Percentiles rank a stretch among this genome's conserved stretches.
These are phyloP conservation scores for Sakesphorus luctuosus DNA, from an alignment of 2,113 vertebrate genomes.

Conservation along the genomic window DNA sequence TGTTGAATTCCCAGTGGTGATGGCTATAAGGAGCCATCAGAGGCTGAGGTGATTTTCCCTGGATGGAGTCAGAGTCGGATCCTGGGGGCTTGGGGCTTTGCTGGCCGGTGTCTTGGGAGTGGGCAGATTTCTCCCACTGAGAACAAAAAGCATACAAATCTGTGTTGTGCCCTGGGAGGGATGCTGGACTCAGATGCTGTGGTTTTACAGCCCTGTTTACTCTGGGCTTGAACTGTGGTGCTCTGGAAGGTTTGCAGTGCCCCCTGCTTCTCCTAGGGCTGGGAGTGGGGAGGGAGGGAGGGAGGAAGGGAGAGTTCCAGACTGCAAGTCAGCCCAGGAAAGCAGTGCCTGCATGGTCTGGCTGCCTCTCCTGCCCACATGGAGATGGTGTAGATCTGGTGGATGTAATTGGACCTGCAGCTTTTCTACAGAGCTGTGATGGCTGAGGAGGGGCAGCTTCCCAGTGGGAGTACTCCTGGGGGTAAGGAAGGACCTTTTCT, in stretches of 20 bases:
- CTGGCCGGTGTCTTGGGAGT: neutral
- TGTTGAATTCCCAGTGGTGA: neutral
- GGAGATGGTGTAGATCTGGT: neutral
- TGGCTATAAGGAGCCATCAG: rapidly evolving
- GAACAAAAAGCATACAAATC: neutral
- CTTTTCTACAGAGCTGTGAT: neutral
- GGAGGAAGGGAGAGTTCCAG: neutral
- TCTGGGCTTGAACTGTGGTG: neutral
- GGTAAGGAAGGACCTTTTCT: neutral
- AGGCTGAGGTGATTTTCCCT: neutral
- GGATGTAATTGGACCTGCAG: neutral
- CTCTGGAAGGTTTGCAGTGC: neutral
- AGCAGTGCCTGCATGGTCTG: neutral
- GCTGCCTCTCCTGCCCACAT: neutral
- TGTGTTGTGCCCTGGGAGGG: neutral
- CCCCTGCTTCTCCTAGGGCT: neutral
- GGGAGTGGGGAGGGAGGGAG: neutral
- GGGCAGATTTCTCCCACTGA: neutral
- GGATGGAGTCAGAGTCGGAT: neutral
- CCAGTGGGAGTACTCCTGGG: neutral
- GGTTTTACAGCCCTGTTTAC: neutral
- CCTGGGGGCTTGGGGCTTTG: neutral
- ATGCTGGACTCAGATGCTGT: neutral
- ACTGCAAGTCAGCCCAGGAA: neutral
- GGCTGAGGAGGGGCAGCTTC: neutral